Conservation (phyloP, 2,888 invertebrate genomes). For the Cheilosia grossa region DNA sequence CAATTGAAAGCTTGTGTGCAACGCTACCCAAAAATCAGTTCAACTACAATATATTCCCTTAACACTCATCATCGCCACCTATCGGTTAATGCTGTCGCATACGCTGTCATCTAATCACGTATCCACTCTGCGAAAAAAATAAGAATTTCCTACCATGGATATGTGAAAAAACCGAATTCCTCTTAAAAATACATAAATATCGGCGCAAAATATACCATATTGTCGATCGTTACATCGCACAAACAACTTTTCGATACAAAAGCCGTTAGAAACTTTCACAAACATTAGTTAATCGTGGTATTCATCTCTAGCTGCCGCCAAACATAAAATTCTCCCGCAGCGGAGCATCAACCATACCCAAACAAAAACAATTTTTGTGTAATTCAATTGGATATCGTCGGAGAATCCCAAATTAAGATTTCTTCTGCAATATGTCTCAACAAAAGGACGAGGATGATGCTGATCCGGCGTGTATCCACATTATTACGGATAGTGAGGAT, state of each 20-base stretch:
- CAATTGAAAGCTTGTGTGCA: too few species aligned
- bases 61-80: slow-evolving; percentile 16
- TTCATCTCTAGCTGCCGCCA: slow-evolving; percentile 43
- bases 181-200: slow-evolving; percentile 29
- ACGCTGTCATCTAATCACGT: slow-evolving; percentile 58
- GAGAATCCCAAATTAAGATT: neutral
- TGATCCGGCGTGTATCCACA: slow-evolving; percentile 28
- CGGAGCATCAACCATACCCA: slow-evolving; percentile 9
- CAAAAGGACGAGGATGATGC: slow-evolving; percentile 10
- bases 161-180: slow-evolving; percentile 28
- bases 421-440: slow-evolving; percentile 41
- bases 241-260: neutral
- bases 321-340: slow-evolving; percentile 29
- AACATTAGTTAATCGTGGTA: neutral
- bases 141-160: slow-evolving; percentile 31
- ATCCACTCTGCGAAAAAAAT: slow-evolving; percentile 33
- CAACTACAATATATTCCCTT: neutral
- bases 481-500: slow-evolving; percentile 62
- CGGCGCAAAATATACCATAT: neutral
- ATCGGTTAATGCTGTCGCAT: neutral
- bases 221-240: neutral
- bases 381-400: neutral
- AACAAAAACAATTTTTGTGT: slow-evolving; percentile 31
- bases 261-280: neutral
- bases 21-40: too few species aligned